Conservation (phyloP, 2,888 invertebrate genomes). For the Netelia fuscicornis region DNA sequence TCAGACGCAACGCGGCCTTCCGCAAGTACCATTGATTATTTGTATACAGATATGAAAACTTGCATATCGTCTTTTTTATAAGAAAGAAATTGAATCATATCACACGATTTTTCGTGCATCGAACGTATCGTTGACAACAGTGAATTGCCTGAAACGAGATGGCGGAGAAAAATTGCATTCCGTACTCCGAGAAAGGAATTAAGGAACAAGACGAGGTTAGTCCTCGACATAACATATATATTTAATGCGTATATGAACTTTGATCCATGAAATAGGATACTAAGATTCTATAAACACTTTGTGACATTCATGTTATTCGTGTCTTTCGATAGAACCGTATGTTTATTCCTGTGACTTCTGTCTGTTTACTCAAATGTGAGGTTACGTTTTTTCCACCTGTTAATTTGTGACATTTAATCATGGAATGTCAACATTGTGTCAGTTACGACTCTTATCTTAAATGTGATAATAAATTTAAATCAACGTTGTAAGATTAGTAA, state of each 20-base stretch:
- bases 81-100: background rate
- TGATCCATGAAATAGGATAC: background rate
- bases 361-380: constrained; percentile 63
- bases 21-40: constrained; percentile 29
- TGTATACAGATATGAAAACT: background rate
- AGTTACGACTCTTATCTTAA: background rate
- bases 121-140: background rate
- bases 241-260: background rate
- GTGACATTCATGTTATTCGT: too few species aligned
- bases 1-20: constrained; percentile 62
- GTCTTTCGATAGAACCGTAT: background rate
- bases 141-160: constrained; percentile 61
- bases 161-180: constrained; percentile 78
- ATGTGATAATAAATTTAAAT: background rate
- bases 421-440: constrained; percentile 26
- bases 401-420: constrained; percentile 48
- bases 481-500: background rate
- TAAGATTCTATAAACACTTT: too few species aligned
- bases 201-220: constrained; percentile 90
- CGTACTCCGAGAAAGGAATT: constrained; percentile 86
- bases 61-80: background rate
- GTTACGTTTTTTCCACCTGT: constrained; percentile 60
- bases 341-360: background rate
- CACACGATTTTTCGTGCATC: background rate
- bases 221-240: constrained; percentile 57